Base-by-base conservation (phyloP, 2,888 invertebrate species). In the Drosophila quasianomalipes region DNA sequence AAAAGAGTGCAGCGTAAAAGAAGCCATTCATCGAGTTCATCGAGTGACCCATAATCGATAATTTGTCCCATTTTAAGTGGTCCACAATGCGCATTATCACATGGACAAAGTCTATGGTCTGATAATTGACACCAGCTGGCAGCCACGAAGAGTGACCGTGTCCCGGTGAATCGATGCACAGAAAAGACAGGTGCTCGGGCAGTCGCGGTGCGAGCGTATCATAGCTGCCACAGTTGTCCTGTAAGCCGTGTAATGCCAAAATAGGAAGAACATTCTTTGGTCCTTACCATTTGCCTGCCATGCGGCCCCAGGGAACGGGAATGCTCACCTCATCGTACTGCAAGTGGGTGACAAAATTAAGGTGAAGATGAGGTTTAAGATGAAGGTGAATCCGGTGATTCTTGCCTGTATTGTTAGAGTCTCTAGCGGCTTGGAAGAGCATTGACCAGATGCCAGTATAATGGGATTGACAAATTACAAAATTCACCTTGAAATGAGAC, bases 161-260 rank as follows among this genome's bases (percentile, higher is more conserved):
- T 0, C 97, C 96, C 3, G 96, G 96, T 31, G 95, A 94, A 91
- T 96, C 96, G 26, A 96, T 92, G 0, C 96, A 95, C 19, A 97
- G 89, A 64, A 95, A 94, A 1, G 94, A 92, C 9, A 94, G 77
- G 62, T 94, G 90, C 30, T 92, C 79, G 4, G 94, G 93, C 31
- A 97, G 92, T 66, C 95, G 91, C 0, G 96, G 96, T 7, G 95
- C 95, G n/a, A 97, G 90, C 0, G 95, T 94, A 91, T 97, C 96
- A 94, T 96, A 97, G 31, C 81, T 90, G 0, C 97, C 97, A 0
- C 85, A 83, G 91, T 97, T 97, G 91, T 97, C 97, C 93, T 95
- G 96, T 96, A 96, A 96, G 0, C 97, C 97, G 89, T 97, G 97
- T n/a, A 97, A 87, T 1, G 95, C 95, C 35, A 97, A 91, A 69